Conservation (phyloP, 1,140 invertebrate genomes). For the Drosophila trapezifrons region DNA sequence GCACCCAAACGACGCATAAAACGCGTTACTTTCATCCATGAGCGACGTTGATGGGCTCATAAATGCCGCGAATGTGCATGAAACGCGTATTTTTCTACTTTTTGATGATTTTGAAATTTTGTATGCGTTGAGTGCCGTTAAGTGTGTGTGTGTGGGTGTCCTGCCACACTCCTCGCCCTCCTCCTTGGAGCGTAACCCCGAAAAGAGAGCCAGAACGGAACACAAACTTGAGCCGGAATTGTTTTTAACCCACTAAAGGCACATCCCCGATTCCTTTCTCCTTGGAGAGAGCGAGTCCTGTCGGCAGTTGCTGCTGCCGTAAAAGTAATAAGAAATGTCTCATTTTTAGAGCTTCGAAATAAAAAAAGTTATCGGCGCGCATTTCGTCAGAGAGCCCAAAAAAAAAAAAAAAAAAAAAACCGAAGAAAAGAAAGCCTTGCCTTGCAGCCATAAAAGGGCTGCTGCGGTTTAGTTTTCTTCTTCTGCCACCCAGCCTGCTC, state of each 20-base stretch:
- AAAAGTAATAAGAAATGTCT: constrained; percentile 82
- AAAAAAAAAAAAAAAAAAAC: too few species aligned
- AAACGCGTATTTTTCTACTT: constrained; percentile 83
- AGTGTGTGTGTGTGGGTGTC: constrained; percentile 45
- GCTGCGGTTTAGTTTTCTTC: constrained; percentile 56
- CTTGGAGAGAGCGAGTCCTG: background rate
- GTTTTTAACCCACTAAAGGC: constrained; percentile 72
- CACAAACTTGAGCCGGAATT: constrained; percentile 58
- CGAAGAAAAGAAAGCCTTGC: background rate
- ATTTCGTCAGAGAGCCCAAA: constrained; percentile 52
- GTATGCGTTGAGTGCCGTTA: constrained; percentile 82
- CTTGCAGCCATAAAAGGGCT: constrained; percentile 43
- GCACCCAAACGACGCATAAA: constrained; percentile 81
- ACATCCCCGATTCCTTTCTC: too few species aligned
- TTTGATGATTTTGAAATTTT: constrained; percentile 83
- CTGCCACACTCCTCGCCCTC: too few species aligned
- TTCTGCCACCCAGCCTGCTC: too few species aligned
- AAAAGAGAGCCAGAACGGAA: constrained; percentile 3
- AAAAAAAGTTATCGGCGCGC: constrained; percentile 78
- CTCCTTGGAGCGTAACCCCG: constrained; percentile 52
- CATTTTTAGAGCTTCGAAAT: constrained; percentile 82
- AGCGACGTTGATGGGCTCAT: constrained; percentile 84
- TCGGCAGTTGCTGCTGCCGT: constrained; percentile 74
- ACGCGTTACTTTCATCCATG: constrained; percentile 83
- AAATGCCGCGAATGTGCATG: constrained; percentile 83